phyloP scores from a whole-genome alignment of 2,797 vertebrate species.

The Atherinosoma microstoma region DNA sequence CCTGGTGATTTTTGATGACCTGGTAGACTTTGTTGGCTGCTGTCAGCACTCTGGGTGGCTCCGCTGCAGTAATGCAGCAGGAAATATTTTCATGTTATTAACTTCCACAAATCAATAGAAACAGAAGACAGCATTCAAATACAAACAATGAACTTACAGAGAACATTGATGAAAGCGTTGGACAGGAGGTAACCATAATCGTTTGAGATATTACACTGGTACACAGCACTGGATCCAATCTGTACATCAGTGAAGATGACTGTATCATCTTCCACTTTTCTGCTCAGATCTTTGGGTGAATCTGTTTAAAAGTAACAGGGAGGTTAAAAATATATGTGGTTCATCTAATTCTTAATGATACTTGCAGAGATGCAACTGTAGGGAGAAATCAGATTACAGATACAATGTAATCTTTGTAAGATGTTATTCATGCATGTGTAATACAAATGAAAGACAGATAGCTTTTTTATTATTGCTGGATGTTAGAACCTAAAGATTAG shows the following conservation, averaged over 20 bases:
- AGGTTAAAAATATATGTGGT: background rate
- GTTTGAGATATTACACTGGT: conserved; percentile 96
- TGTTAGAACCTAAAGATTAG: background rate
- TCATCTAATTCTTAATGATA: background rate
- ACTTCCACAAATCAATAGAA: conserved; percentile 31
- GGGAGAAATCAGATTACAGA: background rate
- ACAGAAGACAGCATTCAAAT: conserved; percentile 24
- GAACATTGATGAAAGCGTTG: conserved; percentile 95
- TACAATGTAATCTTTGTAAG: background rate
- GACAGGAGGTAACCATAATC: conserved; percentile 92
- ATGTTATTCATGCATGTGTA: background rate
- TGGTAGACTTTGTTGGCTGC: conserved; percentile 89
- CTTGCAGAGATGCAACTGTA: background rate
- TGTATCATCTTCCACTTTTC: conserved; percentile 92
- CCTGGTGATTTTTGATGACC: conserved; percentile 89
- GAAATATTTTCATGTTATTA: conserved; percentile 47
- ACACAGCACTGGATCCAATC: conserved; percentile 92
- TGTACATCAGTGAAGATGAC: conserved; percentile 92
- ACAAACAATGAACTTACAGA: conserved; percentile 86
- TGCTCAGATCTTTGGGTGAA: conserved; percentile 89
- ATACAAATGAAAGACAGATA: background rate
- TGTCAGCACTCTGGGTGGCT: conserved; percentile 93
- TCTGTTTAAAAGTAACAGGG: conserved; percentile 75
- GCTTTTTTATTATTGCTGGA: background rate
- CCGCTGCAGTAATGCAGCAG: conserved; percentile 82